Base-by-base conservation (phyloP, 92 coral and sea anemone genomes). In the Desmophyllum pertusum region DNA sequence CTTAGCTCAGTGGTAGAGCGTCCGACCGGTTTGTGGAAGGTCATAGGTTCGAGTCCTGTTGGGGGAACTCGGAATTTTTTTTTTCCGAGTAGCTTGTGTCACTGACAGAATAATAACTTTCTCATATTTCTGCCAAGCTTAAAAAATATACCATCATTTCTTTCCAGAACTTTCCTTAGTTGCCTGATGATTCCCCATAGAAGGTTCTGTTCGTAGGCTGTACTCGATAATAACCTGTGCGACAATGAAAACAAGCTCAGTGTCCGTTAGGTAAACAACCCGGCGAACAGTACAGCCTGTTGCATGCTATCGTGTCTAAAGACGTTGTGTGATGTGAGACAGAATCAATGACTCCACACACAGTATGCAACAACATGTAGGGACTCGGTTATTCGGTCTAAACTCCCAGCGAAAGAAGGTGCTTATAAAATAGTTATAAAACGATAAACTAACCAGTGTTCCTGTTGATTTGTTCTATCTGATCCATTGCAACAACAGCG, bases 401-500 rank as follows among this genome's bases (percentile, higher is more conserved):
- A 65, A 36, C 41, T 65, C 42, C 31, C 70, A 13, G 62, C 30
- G 11, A 55, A 21, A 55, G 33, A 25, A 9, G 27, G 31, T 3
- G 27, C 30, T 27, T n/a, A 59, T 3, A 59, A 59, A 9, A 4
- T 59, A 25, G 6, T 48, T 67, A 15, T 67, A 46, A n/a, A 43
- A 50, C 36, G 17, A 5, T 6, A 25, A 51, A 80, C 76, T n/a
- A 8, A 69, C 84, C 76, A 5, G 67, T 43, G 30, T 68, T 67
- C 25, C 18, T 80, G 37, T 80, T 80, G 15, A 69, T 52, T 15
- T 21, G 29, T 36, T 67, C 35, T 31, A 80, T 80, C 76, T 46
- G 46, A 68, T 80, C 84, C 76, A 68, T 80, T 40, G 72, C 39
- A 8, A 62, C 84, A 30, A 37, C 4, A 40, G 0, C 68, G n/a